These are phyloP conservation scores for Fragum whitleyi DNA, from an alignment of 2,888 invertebrate genomes.

Conservation along the genomic window DNA sequence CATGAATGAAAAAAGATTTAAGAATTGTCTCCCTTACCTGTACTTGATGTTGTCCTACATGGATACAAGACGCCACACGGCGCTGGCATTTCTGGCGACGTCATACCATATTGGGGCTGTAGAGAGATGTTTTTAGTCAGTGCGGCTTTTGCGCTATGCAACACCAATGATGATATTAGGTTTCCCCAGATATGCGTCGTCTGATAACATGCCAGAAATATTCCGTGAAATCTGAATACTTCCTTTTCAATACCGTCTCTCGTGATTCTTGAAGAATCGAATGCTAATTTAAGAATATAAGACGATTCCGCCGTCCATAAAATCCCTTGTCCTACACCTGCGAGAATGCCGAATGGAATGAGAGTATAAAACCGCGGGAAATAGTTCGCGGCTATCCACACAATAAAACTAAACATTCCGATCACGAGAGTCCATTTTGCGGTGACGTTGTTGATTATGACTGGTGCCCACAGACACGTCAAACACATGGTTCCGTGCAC, in stretches of 20 bases:
- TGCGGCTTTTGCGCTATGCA: conserved; percentile 57
- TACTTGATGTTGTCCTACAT: conserved; percentile 43
- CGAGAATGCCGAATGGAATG: conserved; percentile 82
- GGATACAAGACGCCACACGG: conserved; percentile 66
- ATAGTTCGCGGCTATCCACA: conserved; percentile 84
- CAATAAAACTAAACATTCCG: conserved; percentile 82
- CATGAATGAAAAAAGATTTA: too few species aligned
- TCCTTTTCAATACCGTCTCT: conserved; percentile 81
- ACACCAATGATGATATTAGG: conserved; percentile 82
- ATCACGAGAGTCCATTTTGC: conserved; percentile 84
- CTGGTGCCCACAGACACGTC: conserved; percentile 82
- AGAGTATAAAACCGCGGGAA: conserved; percentile 83
- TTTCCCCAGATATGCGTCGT: conserved; percentile 85
- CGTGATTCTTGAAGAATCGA: conserved; percentile 79
- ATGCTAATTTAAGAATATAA: conserved; percentile 82
- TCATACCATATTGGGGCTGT: neutral
- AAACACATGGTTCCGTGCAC: conserved; percentile 83
- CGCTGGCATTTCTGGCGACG: neutral
- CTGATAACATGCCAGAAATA: conserved; percentile 84
- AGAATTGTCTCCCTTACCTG: conserved; percentile 10
- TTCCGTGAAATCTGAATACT: conserved; percentile 83
- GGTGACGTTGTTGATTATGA: conserved; percentile 81
- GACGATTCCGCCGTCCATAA: conserved; percentile 83
- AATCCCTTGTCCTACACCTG: conserved; percentile 84
- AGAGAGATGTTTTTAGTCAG: neutral